Percentiles rank a stretch among this genome's conserved stretches.
Conservation (phyloP, 1,140 invertebrate species). For the Zeugodacus cucurbitae region DNA sequence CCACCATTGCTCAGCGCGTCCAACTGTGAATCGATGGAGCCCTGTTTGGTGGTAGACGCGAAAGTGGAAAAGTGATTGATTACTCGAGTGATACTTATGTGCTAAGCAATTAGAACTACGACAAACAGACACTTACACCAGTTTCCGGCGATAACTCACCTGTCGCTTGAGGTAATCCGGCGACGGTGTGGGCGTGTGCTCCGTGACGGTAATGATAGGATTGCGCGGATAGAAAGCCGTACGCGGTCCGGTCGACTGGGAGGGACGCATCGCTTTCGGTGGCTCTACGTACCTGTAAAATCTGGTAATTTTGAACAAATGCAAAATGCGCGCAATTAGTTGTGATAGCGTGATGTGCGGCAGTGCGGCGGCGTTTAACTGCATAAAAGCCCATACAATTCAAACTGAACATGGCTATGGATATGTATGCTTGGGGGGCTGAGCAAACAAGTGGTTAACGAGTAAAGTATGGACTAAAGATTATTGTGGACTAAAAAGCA, state of each 20-base stretch:
- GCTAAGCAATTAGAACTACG: too few species aligned
- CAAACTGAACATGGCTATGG: not conserved
- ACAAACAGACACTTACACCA: not conserved
- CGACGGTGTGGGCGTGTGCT: constrained; percentile 90
- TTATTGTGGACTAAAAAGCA: not conserved
- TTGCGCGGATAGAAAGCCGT: constrained; percentile 73
- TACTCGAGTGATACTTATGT: too few species aligned
- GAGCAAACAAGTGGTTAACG: not conserved
- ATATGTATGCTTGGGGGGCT: not conserved
- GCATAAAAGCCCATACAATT: not conserved
- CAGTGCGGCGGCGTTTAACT: constrained; percentile 8
- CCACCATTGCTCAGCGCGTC: constrained; percentile 75
- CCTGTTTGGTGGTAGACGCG: constrained; percentile 66
- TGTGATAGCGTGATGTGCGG: not conserved
- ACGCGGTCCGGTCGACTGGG: constrained; percentile 55
- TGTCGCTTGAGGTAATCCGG: constrained; percentile 83
- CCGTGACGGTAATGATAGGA: constrained; percentile 96
- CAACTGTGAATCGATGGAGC: constrained; percentile 82
- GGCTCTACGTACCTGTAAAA: constrained; percentile 66
- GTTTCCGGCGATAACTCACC: constrained; percentile 66
- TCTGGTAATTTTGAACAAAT: constrained; percentile 55
- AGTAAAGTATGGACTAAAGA: not conserved
- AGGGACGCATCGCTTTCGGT: constrained; percentile 55
- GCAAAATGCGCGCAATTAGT: constrained; percentile 14
- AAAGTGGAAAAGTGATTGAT: not conserved